Percentiles rank a stretch among this genome's conserved stretches.
Evolutionary conservation across 1,140 invertebrate species (phyloP).

Genomic region (Aphelenchoides fujianensis): DNA sequence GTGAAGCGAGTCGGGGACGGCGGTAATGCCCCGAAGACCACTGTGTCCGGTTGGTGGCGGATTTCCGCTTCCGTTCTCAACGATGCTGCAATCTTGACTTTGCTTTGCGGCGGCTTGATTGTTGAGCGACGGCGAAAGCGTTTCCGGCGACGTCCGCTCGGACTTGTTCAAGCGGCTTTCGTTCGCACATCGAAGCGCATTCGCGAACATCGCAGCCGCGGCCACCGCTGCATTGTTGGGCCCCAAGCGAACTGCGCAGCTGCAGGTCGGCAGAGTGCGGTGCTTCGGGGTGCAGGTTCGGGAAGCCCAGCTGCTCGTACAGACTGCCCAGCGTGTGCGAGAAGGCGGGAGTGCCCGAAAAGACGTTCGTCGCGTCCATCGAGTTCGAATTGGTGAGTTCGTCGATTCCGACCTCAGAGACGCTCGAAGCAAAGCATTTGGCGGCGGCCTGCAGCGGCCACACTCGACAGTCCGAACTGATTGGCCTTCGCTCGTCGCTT

Average conservation of each 20-base stretch:
- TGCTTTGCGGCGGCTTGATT: not conserved
- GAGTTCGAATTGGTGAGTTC: not conserved
- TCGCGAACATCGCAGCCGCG: not conserved
- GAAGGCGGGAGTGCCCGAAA: not conserved
- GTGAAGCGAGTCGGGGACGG: not conserved
- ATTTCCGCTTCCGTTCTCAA: not conserved
- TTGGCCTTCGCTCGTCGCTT: slow-evolving; percentile 36
- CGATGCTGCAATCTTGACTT: not conserved
- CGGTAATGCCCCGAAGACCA: not conserved
- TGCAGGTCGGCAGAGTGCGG: not conserved
- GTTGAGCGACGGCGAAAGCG: not conserved
- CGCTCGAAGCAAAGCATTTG: slow-evolving; percentile 8
- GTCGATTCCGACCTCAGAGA: not conserved
- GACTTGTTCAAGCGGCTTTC: not conserved
- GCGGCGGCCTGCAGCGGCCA: not conserved
- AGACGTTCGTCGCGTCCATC: not conserved
- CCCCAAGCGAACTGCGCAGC: not conserved
- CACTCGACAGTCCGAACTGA: slow-evolving; percentile 11
- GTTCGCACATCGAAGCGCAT: not conserved
- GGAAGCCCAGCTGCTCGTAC: not conserved
- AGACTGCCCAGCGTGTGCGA: not conserved
- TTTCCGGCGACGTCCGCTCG: not conserved
- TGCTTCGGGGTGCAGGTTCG: not conserved
- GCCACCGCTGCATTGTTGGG: not conserved
- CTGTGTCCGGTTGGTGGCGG: not conserved